Conservation (phyloP, 2,888 invertebrate genomes). For the Tanypteryx hageni region DNA sequence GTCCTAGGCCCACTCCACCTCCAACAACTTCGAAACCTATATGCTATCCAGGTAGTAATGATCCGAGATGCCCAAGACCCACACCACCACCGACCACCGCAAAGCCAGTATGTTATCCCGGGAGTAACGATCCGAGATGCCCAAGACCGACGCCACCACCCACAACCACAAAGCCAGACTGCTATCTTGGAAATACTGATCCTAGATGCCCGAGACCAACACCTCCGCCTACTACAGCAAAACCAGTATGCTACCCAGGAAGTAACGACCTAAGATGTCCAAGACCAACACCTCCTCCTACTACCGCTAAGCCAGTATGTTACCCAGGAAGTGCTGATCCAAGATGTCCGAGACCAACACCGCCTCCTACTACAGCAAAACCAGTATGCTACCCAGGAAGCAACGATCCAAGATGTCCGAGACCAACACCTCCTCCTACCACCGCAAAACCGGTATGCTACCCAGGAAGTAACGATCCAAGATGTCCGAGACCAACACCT, state of each 20-base stretch:
- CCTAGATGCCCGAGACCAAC: constrained; percentile 72
- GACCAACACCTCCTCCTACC: constrained; percentile 68
- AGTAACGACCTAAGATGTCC: constrained; percentile 72
- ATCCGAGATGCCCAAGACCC: constrained; percentile 66
- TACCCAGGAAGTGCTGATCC: constrained; percentile 71
- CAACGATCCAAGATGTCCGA: constrained; percentile 71
- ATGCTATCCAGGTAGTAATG: constrained; percentile 72
- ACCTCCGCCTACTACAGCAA: constrained; percentile 65
- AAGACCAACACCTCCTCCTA: constrained; percentile 68
- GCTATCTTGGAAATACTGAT: constrained; percentile 72
- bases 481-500: constrained; percentile 50
- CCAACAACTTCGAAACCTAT: constrained; percentile 69
- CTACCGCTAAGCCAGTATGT: constrained; percentile 67
- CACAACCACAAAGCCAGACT: constrained; percentile 46
- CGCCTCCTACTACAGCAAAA: constrained; percentile 68
- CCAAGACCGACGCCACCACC: constrained; percentile 68
- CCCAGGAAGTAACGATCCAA: constrained; percentile 70
- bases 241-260: constrained; percentile 69
- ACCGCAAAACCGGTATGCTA: constrained; percentile 65
- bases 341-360: constrained; percentile 68
- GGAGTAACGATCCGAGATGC: constrained; percentile 58
- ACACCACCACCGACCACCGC: constrained; percentile 53
- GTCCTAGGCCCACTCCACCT: constrained; percentile 69
- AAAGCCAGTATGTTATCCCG: constrained; percentile 37
- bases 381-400: constrained; percentile 72